Evolutionary conservation across 2,797 vertebrate species (phyloP).

Genomic region (Triplophysa bombifrons): DNA sequence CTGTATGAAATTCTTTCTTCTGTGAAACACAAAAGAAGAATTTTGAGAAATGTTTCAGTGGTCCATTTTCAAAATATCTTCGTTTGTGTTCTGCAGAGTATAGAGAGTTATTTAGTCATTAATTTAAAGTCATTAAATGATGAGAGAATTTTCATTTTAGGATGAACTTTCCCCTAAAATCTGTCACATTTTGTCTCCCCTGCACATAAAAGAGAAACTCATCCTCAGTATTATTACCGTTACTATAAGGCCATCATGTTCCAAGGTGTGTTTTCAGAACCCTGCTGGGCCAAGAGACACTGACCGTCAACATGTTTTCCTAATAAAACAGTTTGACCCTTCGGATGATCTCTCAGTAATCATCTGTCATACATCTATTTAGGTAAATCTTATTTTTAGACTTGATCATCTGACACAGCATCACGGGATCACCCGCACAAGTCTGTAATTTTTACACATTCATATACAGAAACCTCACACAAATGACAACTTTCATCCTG

Average conservation of each 20-base stretch:
- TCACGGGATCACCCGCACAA: conserved; percentile 2
- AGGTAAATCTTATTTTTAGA: conserved; percentile 39
- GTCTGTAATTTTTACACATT: conserved; percentile 27
- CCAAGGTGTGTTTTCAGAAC: neutral
- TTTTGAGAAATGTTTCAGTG: no score
- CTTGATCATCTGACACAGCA: conserved; percentile 26
- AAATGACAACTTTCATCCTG: neutral
- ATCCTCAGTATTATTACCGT: neutral
- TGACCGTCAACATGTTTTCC: neutral
- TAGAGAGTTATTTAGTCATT: no score
- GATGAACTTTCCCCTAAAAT: no score
- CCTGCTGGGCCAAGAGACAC: conserved; percentile 2
- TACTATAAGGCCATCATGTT: neutral
- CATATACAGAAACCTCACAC: neutral
- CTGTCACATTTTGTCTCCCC: no score
- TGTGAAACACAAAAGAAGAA: neutral
- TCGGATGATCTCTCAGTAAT: neutral
- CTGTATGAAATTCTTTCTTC: neutral
- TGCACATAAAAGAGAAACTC: conserved; percentile 1
- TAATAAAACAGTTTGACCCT: conserved; percentile 25
- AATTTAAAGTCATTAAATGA: no score
- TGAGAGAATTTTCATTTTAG: no score
- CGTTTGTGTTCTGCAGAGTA: no score
- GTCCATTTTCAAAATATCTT: no score
- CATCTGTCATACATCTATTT: conserved; percentile 37